phyloP scores from a whole-genome alignment of 2,797 vertebrate genomes.

The Mastacembelus armatus region DNA sequence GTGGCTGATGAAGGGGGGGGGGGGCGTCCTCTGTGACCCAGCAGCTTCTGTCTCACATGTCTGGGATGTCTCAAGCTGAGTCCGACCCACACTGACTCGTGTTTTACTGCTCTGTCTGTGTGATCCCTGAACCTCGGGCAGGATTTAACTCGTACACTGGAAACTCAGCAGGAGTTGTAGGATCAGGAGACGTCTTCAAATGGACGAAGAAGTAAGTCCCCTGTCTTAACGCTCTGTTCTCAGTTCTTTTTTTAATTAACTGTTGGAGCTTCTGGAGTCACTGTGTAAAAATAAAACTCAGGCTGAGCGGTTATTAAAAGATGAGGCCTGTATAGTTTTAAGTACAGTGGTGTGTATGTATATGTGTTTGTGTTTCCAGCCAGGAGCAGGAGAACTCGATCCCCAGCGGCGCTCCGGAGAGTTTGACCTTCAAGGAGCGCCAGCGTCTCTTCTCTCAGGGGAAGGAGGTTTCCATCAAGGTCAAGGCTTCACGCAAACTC shows the following conservation, averaged over 20 bases:
- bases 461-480: constrained; percentile 97
- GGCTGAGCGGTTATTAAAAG: too few species aligned
- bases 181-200: constrained; percentile 89
- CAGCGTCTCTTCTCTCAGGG: constrained; percentile 99
- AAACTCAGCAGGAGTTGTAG: constrained; percentile 88
- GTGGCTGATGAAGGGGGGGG: too few species aligned
- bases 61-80: background rate
- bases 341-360: too few species aligned
- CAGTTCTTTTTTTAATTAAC: too few species aligned
- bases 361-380: constrained; percentile 67
- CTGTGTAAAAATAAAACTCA: too few species aligned
- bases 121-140: constrained; percentile 71
- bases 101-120: constrained; percentile 43
- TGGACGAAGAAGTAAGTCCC: constrained; percentile 89
- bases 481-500: constrained; percentile 96
- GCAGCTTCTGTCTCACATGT: constrained; percentile 55
- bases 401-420: constrained; percentile 90
- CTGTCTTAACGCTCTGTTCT: too few species aligned
- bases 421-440: constrained; percentile 95
- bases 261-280: too few species aligned
- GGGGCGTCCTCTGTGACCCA: constrained; percentile 8
- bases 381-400: constrained; percentile 89
- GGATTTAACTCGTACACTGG: constrained; percentile 93
- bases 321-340: too few species aligned
- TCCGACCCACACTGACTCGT: constrained; percentile 44